These are phyloP conservation scores for Heliconius hermathena DNA, from an alignment of 1,140 invertebrate species.

Conservation along the genomic window DNA sequence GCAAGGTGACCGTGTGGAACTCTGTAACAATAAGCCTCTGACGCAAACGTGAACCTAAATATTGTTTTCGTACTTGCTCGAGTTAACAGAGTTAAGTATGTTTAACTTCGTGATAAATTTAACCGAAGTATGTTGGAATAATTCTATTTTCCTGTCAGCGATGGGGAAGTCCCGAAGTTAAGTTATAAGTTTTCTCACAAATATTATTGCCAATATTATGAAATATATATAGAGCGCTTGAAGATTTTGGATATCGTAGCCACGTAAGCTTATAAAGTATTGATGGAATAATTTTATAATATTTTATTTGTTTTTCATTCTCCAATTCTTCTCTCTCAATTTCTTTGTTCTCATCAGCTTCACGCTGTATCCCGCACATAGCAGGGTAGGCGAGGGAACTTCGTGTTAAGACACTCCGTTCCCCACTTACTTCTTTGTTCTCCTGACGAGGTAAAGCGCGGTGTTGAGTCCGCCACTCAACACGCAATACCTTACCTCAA, in stretches of 20 bases:
- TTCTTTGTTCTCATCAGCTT: no score
- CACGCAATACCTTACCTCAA: no score
- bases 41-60: conserved; percentile 13
- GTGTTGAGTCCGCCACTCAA: no score
- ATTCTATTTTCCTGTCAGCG: conserved; percentile 11
- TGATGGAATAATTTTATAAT: neutral
- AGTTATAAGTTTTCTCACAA: neutral
- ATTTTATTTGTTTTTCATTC: no score
- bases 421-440: no score
- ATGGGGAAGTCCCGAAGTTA: neutral
- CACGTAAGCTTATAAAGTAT: neutral
- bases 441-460: no score
- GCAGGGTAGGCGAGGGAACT: no score
- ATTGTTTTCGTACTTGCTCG: conserved; percentile 26
- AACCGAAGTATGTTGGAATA: conserved; percentile 17
- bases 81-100: conserved; percentile 9
- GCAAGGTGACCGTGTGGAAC: conserved; percentile 4
- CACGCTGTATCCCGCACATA: no score
- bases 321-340: no score
- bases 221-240: neutral
- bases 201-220: neutral
- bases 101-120: conserved; percentile 18
- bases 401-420: no score
- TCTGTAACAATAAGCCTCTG: neutral
- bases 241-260: neutral